A percentile compares a stretch with the other conserved stretches of the same genome.
phyloP scores from a whole-genome alignment of 2,888 invertebrate genomes.

The Lasioglossum oenotherae region DNA sequence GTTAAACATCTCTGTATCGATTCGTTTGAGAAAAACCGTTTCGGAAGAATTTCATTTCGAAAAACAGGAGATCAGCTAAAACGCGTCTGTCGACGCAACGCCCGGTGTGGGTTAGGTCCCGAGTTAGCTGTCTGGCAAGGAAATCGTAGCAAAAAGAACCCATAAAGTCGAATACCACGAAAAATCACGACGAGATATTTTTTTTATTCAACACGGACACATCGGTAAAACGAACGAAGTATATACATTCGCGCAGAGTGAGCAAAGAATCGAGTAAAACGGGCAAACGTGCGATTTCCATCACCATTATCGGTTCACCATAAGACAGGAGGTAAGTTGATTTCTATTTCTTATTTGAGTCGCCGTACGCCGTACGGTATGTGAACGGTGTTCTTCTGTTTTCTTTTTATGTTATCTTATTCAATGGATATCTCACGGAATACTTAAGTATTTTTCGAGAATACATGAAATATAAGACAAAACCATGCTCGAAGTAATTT shows the following conservation, averaged over 20 bases:
- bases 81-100: background rate
- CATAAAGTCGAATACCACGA: background rate
- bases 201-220: background rate
- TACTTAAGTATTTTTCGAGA: background rate
- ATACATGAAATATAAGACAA: background rate
- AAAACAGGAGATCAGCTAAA: background rate
- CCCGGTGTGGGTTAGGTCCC: slow-evolving; percentile 11
- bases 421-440: background rate
- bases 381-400: background rate
- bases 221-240: background rate
- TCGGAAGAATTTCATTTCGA: background rate
- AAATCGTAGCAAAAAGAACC: background rate
- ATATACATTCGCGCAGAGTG: background rate
- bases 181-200: background rate
- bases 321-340: background rate
- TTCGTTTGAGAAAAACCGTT: background rate
- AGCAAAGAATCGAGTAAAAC: background rate
- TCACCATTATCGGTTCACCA: background rate
- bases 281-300: background rate
- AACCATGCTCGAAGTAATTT: background rate
- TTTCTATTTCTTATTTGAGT: background rate
- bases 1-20: background rate
- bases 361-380: background rate
- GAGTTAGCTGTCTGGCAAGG: background rate
- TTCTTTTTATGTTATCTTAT: background rate